A percentile compares a stretch with the other conserved stretches of the same genome.
These are phyloP conservation scores for Chrysomela aeneicollis DNA, from an alignment of 2,888 invertebrate genomes.

Conservation along the genomic window DNA sequence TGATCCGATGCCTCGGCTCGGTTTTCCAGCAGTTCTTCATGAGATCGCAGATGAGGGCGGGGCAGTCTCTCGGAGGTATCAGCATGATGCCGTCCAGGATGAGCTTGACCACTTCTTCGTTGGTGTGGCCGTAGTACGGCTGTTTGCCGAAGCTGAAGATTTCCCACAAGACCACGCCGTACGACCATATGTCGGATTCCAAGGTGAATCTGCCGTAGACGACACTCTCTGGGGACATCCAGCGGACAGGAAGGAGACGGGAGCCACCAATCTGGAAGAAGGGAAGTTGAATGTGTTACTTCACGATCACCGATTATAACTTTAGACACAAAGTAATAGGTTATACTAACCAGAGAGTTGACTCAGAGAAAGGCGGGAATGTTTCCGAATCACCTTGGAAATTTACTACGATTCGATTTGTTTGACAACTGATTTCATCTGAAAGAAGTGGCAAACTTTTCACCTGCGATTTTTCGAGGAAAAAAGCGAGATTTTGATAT, in stretches of 20 bases:
- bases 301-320: no score
- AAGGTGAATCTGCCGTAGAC: slow-evolving; percentile 88
- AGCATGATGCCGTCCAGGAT: slow-evolving; percentile 82
- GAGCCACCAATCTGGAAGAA: slow-evolving; percentile 74
- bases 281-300: neutral
- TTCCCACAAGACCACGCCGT: slow-evolving; percentile 93
- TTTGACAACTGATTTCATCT: no score
- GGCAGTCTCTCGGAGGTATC: slow-evolving; percentile 81
- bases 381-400: no score
- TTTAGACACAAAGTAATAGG: no score
- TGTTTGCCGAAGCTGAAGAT: slow-evolving; percentile 92
- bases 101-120: slow-evolving; percentile 84
- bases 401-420: no score
- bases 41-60: slow-evolving; percentile 73
- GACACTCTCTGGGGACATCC: slow-evolving; percentile 96
- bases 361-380: no score
- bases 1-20: slow-evolving; percentile 79
- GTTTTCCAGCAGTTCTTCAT: slow-evolving; percentile 85
- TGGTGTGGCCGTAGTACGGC: slow-evolving; percentile 90
- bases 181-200: slow-evolving; percentile 94
- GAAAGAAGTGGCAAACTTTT: no score
- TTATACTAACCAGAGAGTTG: no score
- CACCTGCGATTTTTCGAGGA: no score
- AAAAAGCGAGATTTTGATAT: no score
- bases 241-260: slow-evolving; percentile 86